Evolutionary conservation across 1,140 invertebrate genomes (phyloP).

Genomic region (Drosophila insularis): DNA sequence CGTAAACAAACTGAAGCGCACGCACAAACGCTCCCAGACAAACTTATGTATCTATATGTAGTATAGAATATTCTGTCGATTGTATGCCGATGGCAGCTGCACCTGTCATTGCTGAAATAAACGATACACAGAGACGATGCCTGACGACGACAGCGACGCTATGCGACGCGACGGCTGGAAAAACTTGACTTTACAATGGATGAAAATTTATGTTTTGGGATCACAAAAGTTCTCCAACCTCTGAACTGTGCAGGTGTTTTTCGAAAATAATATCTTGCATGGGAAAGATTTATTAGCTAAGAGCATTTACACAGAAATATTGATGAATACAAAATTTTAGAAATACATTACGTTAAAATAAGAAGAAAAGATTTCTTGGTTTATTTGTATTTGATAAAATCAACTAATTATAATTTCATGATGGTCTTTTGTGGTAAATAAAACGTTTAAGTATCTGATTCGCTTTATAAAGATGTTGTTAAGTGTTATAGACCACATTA

Average conservation of each 20-base stretch:
- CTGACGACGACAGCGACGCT: conserved; percentile 10
- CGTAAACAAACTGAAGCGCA: conserved; percentile 63
- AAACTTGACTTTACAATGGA: conserved; percentile 51
- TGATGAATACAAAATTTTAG: conserved; percentile 43
- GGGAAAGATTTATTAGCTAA: conserved; percentile 4
- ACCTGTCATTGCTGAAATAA: conserved; percentile 74
- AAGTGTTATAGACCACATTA: background rate
- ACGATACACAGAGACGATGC: conserved; percentile 65
- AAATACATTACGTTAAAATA: background rate
- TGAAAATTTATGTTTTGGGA: conserved; percentile 52
- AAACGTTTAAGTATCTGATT: background rate
- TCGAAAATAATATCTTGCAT: conserved; percentile 46
- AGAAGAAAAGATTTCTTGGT: background rate
- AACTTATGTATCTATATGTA: conserved; percentile 28
- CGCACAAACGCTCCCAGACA: conserved; percentile 31
- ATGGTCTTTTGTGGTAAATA: background rate
- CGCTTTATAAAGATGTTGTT: background rate
- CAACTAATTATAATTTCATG: background rate
- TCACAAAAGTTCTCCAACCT: conserved; percentile 64
- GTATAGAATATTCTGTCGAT: conserved; percentile 29
- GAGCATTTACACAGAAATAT: conserved; percentile 32
- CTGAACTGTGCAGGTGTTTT: conserved; percentile 59
- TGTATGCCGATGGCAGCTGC: conserved; percentile 66
- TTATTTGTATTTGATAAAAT: background rate
- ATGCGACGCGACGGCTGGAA: background rate